Evolutionary conservation across 2,113 vertebrate genomes (phyloP).

Genomic region (Pelvicachromis taeniatus): DNA sequence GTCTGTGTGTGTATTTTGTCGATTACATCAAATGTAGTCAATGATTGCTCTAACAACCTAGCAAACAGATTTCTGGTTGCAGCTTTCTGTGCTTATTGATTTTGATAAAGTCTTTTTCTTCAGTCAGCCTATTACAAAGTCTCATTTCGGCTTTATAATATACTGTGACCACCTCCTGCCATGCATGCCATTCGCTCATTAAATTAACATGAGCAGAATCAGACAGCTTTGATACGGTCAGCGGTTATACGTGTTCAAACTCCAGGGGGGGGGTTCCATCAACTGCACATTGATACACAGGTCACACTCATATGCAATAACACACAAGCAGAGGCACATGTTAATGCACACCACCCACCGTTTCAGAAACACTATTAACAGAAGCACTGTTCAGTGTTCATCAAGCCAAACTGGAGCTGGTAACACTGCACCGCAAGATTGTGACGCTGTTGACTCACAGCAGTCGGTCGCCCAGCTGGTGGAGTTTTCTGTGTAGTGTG

Average conservation of each 20-base stretch:
- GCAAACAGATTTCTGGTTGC: conserved; percentile 7
- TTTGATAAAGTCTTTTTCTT: conserved; percentile 39
- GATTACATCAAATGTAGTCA: conserved; percentile 6
- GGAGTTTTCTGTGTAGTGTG: not conserved
- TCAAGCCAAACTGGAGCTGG: not conserved
- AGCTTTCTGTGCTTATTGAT: conserved; percentile 41
- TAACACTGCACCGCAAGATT: not conserved
- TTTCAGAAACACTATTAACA: not conserved
- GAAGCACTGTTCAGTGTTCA: conserved; percentile 10
- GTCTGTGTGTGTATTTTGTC: not conserved
- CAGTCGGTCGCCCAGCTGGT: not conserved
- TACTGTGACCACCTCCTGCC: conserved; percentile 30
- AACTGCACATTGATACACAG: not conserved
- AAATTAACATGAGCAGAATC: conserved; percentile 48
- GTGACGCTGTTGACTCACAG: not conserved
- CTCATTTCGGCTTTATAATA: conserved; percentile 49
- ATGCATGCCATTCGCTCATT: conserved; percentile 32
- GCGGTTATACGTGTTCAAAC: conserved; percentile 3
- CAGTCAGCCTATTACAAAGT: conserved; percentile 32
- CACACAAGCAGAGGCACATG: not conserved
- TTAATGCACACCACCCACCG: conserved; percentile 9
- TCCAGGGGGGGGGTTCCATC: conserved; percentile 6
- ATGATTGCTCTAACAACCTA: conserved; percentile 25
- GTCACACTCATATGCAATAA: not conserved
- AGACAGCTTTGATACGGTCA: conserved; percentile 29